Evolutionary conservation across 2,888 invertebrate genomes (phyloP).

Genomic region (Rhyacophila evoluta): DNA sequence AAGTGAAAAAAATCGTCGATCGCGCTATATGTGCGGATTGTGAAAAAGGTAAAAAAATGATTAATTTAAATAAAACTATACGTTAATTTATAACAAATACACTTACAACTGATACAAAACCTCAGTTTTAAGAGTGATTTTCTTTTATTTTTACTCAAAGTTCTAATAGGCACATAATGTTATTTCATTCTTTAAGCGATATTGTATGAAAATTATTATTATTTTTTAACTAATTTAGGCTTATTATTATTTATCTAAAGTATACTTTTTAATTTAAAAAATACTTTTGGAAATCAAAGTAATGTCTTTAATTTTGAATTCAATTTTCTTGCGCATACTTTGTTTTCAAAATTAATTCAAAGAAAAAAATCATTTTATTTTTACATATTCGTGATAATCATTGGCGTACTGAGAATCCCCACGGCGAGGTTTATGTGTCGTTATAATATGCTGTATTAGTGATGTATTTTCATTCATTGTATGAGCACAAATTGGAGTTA

Average conservation of each 20-base stretch:
- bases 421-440: background rate
- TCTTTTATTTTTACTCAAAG: too few species aligned
- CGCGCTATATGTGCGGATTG: slow-evolving; percentile 28
- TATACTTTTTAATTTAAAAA: too few species aligned
- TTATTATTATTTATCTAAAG: too few species aligned
- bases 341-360: background rate
- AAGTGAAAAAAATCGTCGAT: slow-evolving; percentile 28
- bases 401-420: background rate
- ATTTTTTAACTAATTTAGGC: too few species aligned
- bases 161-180: too few species aligned
- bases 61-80: background rate
- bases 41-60: slow-evolving; percentile 30
- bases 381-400: background rate
- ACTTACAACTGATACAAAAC: too few species aligned
- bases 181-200: too few species aligned
- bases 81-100: too few species aligned
- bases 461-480: slow-evolving; percentile 14
- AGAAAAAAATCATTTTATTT: background rate
- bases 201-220: too few species aligned
- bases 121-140: too few species aligned
- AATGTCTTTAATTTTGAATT: too few species aligned
- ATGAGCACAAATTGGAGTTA: slow-evolving; percentile 42
- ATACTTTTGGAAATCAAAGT: too few species aligned
- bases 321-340: background rate
- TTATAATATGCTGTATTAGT: background rate